Base-by-base conservation (phyloP, 2,888 invertebrate genomes). In the Hyles lineata region DNA sequence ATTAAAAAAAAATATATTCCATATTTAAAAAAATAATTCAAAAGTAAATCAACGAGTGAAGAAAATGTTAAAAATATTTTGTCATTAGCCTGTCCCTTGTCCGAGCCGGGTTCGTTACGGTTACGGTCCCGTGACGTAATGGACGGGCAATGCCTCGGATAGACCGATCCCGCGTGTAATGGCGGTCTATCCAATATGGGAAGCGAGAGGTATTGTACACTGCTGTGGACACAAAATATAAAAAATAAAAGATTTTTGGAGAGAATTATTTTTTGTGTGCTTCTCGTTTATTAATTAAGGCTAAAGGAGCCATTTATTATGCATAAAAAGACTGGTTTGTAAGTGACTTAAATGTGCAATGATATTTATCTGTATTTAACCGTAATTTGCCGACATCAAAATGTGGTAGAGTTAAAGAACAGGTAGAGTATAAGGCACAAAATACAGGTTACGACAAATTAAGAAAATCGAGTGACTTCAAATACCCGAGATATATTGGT, bases 141-240 rank as follows among this genome's bases (percentile, higher is more conserved):
- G 80, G 83, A 79, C 75, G 82, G 83, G 75, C 81, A 80, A 80
- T 79, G 82, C 76, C 78, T 84, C 75, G 84, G 83, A 90, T 87
- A 84, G 83, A 81, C 82, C 82, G 85, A 85, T 82, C 83, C 83
- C 82, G 78, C 76, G 76, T 75, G 85, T 90, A 87, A 91, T 88
- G 84, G 87, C 85, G 82, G 87, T 78, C 82, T 85, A 81, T 83
- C 87, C 87, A 90, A 90, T 92, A 91, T 90, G 86, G 83, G 85
- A 83, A 85, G 86, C 83, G 84, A 80, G 79, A 80, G 77, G 74
- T 76, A 74, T 58, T 43, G 85, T 85, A 87, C 86, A 85, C 83
- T 80, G 82, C 69, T 74, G 35, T 70, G 7, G 11, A 25, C n/a
- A 3, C 11, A 43, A 43, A 15, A 43, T 43, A 43, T 3, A 43